These are phyloP conservation scores for Pachycephala philippinensis DNA, from an alignment of 2,113 vertebrate species.

Conservation along the genomic window DNA sequence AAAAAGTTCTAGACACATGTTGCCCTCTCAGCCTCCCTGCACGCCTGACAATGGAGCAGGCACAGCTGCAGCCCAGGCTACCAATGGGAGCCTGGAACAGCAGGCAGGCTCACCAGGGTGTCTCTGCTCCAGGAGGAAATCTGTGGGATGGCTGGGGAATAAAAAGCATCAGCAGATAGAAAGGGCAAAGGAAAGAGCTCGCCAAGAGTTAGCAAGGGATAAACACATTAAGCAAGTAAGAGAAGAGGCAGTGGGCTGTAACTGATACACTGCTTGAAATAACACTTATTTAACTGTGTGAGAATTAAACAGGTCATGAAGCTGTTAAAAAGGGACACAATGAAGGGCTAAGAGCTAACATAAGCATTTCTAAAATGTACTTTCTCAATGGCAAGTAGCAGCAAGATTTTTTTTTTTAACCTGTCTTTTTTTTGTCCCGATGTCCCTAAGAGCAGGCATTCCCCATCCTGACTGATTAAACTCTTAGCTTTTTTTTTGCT, in stretches of 20 bases:
- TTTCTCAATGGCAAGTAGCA: not conserved
- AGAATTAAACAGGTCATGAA: slow-evolving; percentile 58
- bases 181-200: slow-evolving; percentile 15
- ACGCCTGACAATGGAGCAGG: fast-evolving
- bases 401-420: not conserved
- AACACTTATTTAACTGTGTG: not conserved
- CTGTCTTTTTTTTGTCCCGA: not conserved
- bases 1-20: not conserved
- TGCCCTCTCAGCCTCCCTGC: not conserved
- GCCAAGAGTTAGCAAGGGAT: not conserved
- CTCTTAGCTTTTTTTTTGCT: not conserved
- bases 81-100: not conserved
- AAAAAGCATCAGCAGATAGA: not conserved
- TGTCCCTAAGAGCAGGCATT: not conserved
- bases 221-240: slow-evolving; percentile 42
- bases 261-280: slow-evolving; percentile 49
- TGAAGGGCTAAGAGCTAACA: not conserved
- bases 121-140: not conserved
- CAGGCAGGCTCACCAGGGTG: not conserved
- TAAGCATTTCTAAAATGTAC: not conserved
- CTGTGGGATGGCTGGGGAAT: not conserved
- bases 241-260: slow-evolving; percentile 26
- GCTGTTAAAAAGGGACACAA: slow-evolving; percentile 5
- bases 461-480: not conserved
- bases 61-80: not conserved